Conservation (phyloP, 2,113 vertebrate species). For the Etheostoma cragini region DNA sequence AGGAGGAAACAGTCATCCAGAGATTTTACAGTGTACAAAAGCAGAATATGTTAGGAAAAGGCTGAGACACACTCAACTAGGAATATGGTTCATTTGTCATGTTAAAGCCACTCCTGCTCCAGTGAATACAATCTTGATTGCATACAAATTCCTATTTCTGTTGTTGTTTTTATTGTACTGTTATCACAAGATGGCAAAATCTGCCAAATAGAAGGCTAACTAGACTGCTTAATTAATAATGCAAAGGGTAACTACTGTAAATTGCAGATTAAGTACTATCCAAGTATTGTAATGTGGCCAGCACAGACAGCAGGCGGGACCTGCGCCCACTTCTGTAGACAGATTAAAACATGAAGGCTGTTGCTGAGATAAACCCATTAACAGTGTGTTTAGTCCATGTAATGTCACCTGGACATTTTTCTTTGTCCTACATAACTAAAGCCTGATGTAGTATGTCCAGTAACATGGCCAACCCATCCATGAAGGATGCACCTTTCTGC, state of each 20-base stretch:
- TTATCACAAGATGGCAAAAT: neutral
- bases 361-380: conserved; percentile 2
- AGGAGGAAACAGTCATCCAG: neutral
- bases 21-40: neutral
- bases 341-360: conserved; percentile 31
- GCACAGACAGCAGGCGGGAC: neutral
- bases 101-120: neutral
- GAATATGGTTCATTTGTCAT: neutral
- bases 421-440: neutral
- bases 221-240: neutral
- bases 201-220: neutral
- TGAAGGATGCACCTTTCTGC: neutral
- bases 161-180: neutral
- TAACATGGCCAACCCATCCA: neutral
- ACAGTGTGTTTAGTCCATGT: conserved; percentile 2
- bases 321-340: neutral
- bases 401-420: neutral
- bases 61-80: neutral
- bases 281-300: neutral
- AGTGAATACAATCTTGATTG: neutral
- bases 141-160: neutral
- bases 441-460: neutral
- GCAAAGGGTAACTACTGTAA: neutral
- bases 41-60: neutral
- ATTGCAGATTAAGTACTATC: neutral